Base-by-base conservation (phyloP, 2,888 invertebrate genomes). In the Drosophila kuntzei region DNA sequence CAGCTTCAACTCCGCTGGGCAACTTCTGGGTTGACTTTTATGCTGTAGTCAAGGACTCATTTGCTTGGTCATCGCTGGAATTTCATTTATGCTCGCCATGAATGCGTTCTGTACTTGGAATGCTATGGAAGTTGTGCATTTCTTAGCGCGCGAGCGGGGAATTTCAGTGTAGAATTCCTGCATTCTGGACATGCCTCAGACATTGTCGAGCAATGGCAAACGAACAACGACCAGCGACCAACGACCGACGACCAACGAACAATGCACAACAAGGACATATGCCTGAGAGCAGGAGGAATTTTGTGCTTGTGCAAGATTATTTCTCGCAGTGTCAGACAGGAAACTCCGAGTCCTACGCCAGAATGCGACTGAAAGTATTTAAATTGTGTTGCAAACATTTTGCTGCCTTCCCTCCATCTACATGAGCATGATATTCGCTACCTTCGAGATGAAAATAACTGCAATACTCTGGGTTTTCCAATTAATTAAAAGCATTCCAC, bases 51-150 rank as follows among this genome's bases (percentile, higher is more conserved):
- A 41, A 36, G 66, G 36, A 68, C 44, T 69, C 76, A 67, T 76
- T 69, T 74, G 75, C 62, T 74, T 69, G 71, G 59, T 58, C 60
- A 66, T 59, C 50, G 41, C 62, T 74, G 87, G 79, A 76, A 86
- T 86, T 86, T 84, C 81, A 87, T 87, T 84, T 84, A 87, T 88
- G 84, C 78, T 69, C 69, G 75, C 82, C 80, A 76, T 80, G 77
- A 80, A 79, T 85, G 84, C 79, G 83, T 87, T 74, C 76, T 85
- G 74, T 74, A 76, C 84, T 79, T 76, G 86, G 89, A 80, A 88
- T 87, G 76, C 84, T 70, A 79, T 86, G 55, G 75, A 74, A 87
- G 86, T 87, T 88, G 86, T 87, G 87, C 87, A 87, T 87, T 87
- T 89, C 85, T 84, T 87, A 74, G 72, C 68, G 84, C 87, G 89